Evolutionary conservation across 1,140 invertebrate genomes (phyloP).

Genomic region (Pissodes strobi): DNA sequence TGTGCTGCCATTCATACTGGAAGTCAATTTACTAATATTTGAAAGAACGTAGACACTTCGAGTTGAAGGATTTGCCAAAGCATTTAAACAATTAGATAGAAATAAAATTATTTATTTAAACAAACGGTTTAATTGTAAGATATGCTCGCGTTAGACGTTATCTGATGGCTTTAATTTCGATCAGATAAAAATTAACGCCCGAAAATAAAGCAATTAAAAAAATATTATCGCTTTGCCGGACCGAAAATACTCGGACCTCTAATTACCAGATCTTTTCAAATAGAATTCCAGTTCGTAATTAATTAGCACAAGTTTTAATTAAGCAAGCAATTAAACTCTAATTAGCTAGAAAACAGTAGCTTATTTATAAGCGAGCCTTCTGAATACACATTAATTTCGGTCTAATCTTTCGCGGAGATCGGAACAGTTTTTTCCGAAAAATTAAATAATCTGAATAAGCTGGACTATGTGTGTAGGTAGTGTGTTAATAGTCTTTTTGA

Average conservation of each 20-base stretch:
- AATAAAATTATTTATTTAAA: too few relatives aligned
- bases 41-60: too few relatives aligned
- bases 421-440: constrained; percentile 23
- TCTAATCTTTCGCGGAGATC: constrained; percentile 12
- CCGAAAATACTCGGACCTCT: background rate
- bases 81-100: too few relatives aligned
- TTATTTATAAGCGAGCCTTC: constrained; percentile 23
- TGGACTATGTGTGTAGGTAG: background rate
- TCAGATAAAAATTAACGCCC: background rate
- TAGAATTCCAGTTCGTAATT: constrained; percentile 16
- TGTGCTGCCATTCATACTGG: too few relatives aligned
- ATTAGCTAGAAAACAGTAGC: constrained; percentile 35
- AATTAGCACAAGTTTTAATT: constrained; percentile 32
- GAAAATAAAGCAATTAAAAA: constrained; percentile 15
- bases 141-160: too few relatives aligned
- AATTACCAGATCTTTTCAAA: constrained; percentile 4
- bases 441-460: constrained; percentile 14
- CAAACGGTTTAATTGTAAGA: too few relatives aligned
- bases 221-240: background rate
- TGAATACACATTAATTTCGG: constrained; percentile 15
- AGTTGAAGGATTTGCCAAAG: too few relatives aligned
- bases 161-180: too few relatives aligned
- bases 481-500: background rate
- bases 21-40: too few relatives aligned
- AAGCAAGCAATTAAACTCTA: constrained; percentile 33